Conservation (phyloP, 2,113 vertebrate genomes). For the Strigops habroptila region DNA sequence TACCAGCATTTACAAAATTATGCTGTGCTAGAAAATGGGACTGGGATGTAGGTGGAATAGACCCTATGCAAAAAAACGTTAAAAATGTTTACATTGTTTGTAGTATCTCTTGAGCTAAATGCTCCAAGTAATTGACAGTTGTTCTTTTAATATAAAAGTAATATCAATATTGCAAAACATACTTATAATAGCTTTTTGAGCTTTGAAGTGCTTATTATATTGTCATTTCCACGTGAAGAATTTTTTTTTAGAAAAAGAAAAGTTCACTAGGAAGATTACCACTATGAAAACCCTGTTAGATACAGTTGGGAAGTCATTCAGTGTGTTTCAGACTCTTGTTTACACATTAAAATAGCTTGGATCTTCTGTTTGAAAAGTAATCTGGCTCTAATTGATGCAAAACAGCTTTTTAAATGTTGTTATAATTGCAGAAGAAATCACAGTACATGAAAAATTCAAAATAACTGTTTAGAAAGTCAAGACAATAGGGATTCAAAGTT, state of each 20-base stretch:
- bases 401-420: background rate
- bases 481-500: background rate
- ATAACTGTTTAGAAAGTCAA: background rate
- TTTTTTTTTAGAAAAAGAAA: background rate
- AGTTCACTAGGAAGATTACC: background rate
- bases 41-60: background rate
- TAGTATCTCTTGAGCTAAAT: background rate
- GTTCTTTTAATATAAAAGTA: background rate
- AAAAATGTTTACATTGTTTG: background rate
- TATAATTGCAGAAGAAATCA: conserved; percentile 15
- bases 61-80: background rate
- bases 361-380: background rate
- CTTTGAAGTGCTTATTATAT: background rate
- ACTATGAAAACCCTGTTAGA: background rate
- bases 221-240: background rate
- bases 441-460: background rate
- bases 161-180: background rate
- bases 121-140: background rate
- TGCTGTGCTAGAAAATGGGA: background rate
- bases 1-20: background rate
- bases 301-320: background rate
- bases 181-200: background rate
- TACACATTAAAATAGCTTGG: background rate
- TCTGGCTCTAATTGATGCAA: background rate
- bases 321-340: background rate